A percentile compares a stretch with the other conserved stretches of the same genome.
Conservation (phyloP, 2,888 invertebrate genomes). For the Thyatira batis region DNA sequence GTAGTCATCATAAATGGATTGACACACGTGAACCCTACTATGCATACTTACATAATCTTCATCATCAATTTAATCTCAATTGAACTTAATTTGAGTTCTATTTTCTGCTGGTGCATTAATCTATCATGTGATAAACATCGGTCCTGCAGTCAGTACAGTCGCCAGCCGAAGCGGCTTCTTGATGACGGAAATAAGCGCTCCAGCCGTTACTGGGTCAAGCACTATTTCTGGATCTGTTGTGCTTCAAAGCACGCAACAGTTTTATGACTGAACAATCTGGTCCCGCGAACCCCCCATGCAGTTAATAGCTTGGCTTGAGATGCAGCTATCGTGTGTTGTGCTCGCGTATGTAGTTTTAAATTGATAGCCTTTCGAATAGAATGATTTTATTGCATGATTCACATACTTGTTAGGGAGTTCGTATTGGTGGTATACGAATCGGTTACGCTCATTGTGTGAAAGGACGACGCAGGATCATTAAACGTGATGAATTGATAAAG, state of each 20-base stretch:
- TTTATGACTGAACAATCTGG: conserved; percentile 59
- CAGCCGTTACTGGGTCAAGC: conserved; percentile 79
- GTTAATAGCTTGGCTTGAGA: conserved; percentile 49
- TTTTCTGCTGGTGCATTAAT: conserved; percentile 39
- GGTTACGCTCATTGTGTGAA: background rate
- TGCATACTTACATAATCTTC: background rate
- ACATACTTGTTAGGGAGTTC: background rate
- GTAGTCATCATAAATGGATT: background rate
- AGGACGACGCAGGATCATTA: background rate
- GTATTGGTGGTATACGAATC: background rate
- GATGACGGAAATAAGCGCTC: conserved; percentile 81
- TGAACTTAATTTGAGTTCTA: conserved; percentile 9
- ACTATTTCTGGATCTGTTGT: conserved; percentile 77
- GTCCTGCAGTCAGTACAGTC: conserved; percentile 43
- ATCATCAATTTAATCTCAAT: background rate
- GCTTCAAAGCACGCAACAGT: conserved; percentile 64
- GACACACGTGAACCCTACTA: background rate
- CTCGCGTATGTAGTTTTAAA: conserved; percentile 10
- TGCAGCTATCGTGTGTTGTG: conserved; percentile 35
- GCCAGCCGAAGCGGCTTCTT: conserved; percentile 53
- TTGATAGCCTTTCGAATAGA: background rate
- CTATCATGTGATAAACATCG: conserved; percentile 51
- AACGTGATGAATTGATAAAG: background rate
- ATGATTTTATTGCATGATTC: background rate
- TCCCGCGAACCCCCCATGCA: conserved; percentile 40